Evolutionary conservation across 53 echinoderm and acorn worm genomes (phyloP).

Genomic region (Glandiceps talaboti): DNA sequence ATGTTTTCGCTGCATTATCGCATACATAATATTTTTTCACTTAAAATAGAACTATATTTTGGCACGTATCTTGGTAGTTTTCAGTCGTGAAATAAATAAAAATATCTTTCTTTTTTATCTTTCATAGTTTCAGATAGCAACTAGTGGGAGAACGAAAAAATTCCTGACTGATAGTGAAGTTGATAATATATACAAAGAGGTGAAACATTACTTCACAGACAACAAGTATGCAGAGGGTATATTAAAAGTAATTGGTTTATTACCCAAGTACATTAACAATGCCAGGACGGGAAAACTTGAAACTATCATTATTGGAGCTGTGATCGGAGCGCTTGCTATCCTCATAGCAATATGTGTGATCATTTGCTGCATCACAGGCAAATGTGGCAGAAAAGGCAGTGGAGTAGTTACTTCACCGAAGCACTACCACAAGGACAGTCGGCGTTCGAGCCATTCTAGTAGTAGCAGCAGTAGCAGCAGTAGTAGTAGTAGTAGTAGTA

Average conservation of each 20-base stretch:
- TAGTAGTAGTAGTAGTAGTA: background rate
- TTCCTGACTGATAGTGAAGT: background rate
- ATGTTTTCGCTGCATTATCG: no score
- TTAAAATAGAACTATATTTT: no score
- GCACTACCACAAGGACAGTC: background rate
- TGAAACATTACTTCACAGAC: background rate
- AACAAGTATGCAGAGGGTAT: background rate
- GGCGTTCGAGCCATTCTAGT: background rate
- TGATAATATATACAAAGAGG: background rate
- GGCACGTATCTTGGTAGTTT: no score
- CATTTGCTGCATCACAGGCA: background rate
- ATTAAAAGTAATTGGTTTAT: no score
- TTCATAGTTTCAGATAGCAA: background rate
- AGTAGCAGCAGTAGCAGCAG: background rate
- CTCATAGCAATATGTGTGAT: background rate
- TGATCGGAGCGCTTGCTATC: background rate
- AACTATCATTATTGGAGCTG: background rate
- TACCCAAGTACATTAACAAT: background rate
- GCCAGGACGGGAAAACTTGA: background rate
- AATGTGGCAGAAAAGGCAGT: background rate
- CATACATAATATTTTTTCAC: no score
- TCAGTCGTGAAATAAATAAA: no score
- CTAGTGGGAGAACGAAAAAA: background rate
- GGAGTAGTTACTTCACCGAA: background rate
- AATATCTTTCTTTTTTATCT: no score